Percentiles rank a stretch among this genome's conserved stretches.
These are phyloP conservation scores for Cynocephalus volans DNA, from an alignment of 2,113 vertebrate genomes.

Conservation along the genomic window DNA sequence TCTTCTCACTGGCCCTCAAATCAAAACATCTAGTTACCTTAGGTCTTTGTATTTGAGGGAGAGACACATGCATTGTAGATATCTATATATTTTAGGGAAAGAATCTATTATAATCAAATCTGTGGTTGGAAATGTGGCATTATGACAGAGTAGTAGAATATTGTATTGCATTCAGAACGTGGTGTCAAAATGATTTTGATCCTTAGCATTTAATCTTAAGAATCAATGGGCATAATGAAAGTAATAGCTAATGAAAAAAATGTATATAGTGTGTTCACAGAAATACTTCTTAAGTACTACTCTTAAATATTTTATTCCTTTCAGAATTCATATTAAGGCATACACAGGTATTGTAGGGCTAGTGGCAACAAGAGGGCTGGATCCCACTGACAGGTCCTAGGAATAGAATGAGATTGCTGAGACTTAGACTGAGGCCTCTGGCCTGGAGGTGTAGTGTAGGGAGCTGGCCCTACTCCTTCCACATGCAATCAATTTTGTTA, in stretches of 20 bases:
- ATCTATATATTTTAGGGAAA: background rate
- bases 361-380: background rate
- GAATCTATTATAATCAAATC: slow-evolving; percentile 27
- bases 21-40: background rate
- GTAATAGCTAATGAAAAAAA: slow-evolving; percentile 16
- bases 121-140: slow-evolving; percentile 38
- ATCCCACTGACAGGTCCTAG: background rate
- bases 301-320: slow-evolving; percentile 26
- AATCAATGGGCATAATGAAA: slow-evolving; percentile 36
- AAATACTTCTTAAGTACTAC: slow-evolving; percentile 51
- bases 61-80: background rate
- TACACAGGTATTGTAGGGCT: background rate
- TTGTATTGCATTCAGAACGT: slow-evolving; percentile 33
- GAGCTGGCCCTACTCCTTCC: background rate
- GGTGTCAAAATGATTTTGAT: slow-evolving; percentile 43
- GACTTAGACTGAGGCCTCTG: background rate
- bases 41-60: slow-evolving; percentile 23
- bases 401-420: background rate
- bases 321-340: slow-evolving; percentile 24
- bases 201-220: slow-evolving; percentile 13
- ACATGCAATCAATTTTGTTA: slow-evolving; percentile 34
- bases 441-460: background rate
- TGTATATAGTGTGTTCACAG: background rate
- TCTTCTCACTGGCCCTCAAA: slow-evolving; percentile 8
- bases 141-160: background rate